Evolutionary conservation across 2,113 vertebrate genomes (phyloP), one percentile per base, ranked within the genome.

Genomic region (Heterotilapia buettikoferi): DNA sequence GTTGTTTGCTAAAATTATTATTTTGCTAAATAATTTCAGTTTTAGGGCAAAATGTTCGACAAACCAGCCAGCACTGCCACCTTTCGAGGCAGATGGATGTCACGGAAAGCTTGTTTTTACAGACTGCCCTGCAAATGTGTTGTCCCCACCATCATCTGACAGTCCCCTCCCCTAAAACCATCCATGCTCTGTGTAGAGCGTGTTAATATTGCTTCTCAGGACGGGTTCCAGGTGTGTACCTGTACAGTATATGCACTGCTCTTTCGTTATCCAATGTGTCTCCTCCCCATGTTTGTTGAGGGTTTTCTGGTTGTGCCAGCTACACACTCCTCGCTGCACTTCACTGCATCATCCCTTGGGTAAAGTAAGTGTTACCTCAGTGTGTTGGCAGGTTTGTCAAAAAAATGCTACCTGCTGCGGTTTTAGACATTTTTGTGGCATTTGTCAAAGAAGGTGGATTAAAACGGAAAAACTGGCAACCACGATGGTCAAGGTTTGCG

Each of bases 361-460:
- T 88, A 18, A 52, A 82, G 33, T 56, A 47, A 82, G 19, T 14
- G 1, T 43, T 79, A 52, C 80, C 45, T 80, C 57, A 47, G 66
- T 80, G 89, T 47, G 57, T 80, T 84, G 80, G 63, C 63, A 53
- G 59, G 47, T 92, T 90, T 90, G 81, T 82, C 36, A 63, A 36
- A 57, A 83, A 45, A 88, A 61, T 71, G 38, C 29, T 45, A 54
- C 71, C 81, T 85, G 71, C 53, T 78, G 47, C 43, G 76, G 38
- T 89, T 84, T 89, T 57, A 54, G 45, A 73, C 3, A 66, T 90
- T 78, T 66, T 80, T 78, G 40, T 80, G 54, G 21, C 57, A 6
- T 26, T 73, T 84, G 85, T 78, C 33, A 90, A 89, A 92, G 83
- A 71, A 81, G 45, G 61, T 16, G 4, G 71, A 56, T 71, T 78